A percentile compares a stretch with the other conserved stretches of the same genome.
Conservation (phyloP, 2,888 invertebrate species). For the Branchellion lobata region DNA sequence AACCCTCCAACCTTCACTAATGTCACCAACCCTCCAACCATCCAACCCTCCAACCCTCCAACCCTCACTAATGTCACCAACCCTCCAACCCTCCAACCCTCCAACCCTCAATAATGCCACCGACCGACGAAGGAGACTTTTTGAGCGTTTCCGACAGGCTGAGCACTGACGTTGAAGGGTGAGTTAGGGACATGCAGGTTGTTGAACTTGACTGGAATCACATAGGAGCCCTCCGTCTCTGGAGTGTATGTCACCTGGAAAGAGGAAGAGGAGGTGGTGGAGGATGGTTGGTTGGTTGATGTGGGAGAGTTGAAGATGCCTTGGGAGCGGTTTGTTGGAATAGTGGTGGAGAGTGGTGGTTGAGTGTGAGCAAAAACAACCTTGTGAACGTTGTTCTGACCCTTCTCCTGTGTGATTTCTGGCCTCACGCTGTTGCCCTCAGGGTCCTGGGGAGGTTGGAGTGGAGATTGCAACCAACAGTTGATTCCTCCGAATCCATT, state of each 20-base stretch:
- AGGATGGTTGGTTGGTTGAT: no score
- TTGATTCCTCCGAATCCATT: no score
- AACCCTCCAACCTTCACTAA: no score
- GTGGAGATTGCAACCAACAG: no score
- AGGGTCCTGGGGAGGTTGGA: slow-evolving; percentile 38
- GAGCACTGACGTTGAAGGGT: slow-evolving; percentile 45
- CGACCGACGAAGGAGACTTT: slow-evolving; percentile 47
- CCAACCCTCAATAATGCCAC: no score
- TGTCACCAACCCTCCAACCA: neutral
- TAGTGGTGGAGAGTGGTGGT: no score
- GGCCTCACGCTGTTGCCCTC: slow-evolving; percentile 45
- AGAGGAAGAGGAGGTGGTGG: no score
- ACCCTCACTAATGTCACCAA: no score
- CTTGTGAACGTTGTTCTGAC: slow-evolving; percentile 28
- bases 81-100: no score
- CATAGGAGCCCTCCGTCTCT: slow-evolving; percentile 45
- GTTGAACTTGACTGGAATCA: slow-evolving; percentile 46
- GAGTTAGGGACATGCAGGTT: slow-evolving; percentile 45
- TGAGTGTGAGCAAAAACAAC: no score
- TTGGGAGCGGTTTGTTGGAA: no score
- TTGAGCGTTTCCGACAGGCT: slow-evolving; percentile 42
- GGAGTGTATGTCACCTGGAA: slow-evolving; percentile 46
- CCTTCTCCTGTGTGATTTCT: slow-evolving; percentile 34
- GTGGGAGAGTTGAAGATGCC: no score
- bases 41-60: neutral